Percentiles rank a stretch among this genome's conserved stretches.
These are phyloP conservation scores for Ormyrus pomaceus DNA, from an alignment of 2,888 invertebrate genomes.

Conservation along the genomic window DNA sequence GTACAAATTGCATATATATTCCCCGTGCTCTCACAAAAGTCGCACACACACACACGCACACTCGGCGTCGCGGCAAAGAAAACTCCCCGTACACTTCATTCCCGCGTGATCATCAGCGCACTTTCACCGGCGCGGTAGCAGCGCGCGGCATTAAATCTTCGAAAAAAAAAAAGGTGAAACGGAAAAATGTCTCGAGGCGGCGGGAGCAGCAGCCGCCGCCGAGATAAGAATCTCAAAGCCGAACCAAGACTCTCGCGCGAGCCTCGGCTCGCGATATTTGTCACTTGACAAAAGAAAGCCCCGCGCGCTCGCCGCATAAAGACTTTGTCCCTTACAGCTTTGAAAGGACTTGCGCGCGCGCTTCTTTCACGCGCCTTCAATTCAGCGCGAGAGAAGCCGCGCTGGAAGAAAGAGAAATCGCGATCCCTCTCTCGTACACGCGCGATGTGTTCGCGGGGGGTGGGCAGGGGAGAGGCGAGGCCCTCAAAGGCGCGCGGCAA, in stretches of 20 bases:
- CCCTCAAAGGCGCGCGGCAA: constrained; percentile 16
- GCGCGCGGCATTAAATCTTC: constrained; percentile 17
- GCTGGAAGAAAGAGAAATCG: constrained; percentile 10
- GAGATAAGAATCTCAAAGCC: constrained; percentile 36
- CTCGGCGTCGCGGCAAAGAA: not conserved
- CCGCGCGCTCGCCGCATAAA: constrained; percentile 14
- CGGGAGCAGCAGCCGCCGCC: not conserved
- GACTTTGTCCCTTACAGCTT: constrained; percentile 11
- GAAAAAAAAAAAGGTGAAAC: not conserved
- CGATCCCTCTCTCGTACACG: not conserved
- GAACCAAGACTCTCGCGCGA: not conserved
- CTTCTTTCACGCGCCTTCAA: constrained; percentile 34
- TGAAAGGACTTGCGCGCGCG: constrained; percentile 34
- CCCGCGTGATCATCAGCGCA: not conserved
- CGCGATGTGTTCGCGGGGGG: not conserved
- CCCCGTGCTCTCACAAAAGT: too few species aligned
- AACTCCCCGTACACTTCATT: not conserved
- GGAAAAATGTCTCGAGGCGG: not conserved
- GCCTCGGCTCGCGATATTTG: constrained; percentile 45
- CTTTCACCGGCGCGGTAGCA: not conserved
- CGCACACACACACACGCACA: too few species aligned
- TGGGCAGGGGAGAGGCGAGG: not conserved
- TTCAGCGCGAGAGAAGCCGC: constrained; percentile 3
- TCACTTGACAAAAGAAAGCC: constrained; percentile 49
- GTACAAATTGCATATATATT: too few species aligned